These are phyloP conservation scores for Ceratoteleas bidentatus DNA, from an alignment of 1,140 invertebrate species.

Conservation along the genomic window DNA sequence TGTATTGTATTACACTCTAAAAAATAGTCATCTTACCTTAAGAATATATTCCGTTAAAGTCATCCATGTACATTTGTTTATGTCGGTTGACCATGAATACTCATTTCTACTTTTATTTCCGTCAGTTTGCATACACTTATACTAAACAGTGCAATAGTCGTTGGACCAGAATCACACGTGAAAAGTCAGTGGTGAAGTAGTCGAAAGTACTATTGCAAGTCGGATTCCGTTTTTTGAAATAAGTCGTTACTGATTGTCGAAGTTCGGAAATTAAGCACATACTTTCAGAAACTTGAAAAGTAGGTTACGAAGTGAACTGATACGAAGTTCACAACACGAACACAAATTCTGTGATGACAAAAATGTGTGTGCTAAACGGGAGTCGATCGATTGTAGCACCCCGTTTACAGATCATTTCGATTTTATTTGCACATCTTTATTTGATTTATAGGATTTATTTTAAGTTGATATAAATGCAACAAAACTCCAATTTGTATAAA, in stretches of 20 bases:
- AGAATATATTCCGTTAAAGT: no score
- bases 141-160: background rate
- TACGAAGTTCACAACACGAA: conserved; percentile 24
- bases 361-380: conserved; percentile 33
- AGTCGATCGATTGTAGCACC: conserved; percentile 17
- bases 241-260: conserved; percentile 36
- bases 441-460: no score
- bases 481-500: no score
- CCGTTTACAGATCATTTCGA: background rate
- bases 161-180: background rate
- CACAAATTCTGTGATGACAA: conserved; percentile 53
- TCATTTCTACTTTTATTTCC: no score
- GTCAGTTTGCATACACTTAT: background rate
- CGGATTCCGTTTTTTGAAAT: conserved; percentile 22
- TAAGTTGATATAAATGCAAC: no score
- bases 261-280: conserved; percentile 30
- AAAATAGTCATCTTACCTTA: no score
- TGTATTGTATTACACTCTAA: no score
- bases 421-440: no score
- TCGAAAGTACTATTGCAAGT: conserved; percentile 3
- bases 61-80: no score
- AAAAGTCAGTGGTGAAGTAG: conserved; percentile 12
- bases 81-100: no score
- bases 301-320: conserved; percentile 33
- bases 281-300: conserved; percentile 46